Conservation (phyloP, 2,888 invertebrate genomes). For the Choristoneura rosaceana region DNA sequence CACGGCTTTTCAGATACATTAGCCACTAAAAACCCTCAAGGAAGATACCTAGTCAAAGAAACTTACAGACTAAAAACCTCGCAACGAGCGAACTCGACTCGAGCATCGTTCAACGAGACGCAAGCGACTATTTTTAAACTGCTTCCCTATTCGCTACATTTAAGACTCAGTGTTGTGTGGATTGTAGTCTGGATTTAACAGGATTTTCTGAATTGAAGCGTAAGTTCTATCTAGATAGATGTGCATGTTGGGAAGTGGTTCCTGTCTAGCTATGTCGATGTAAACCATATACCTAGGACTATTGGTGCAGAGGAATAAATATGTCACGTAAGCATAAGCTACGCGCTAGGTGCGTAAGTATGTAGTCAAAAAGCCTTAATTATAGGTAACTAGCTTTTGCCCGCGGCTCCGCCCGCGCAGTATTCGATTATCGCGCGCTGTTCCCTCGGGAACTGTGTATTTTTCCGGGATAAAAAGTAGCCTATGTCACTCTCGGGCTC, state of each 20-base stretch:
- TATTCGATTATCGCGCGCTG: too few species aligned
- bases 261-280: neutral
- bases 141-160: neutral
- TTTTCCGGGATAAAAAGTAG: too few species aligned
- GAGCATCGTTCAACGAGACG: neutral
- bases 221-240: neutral
- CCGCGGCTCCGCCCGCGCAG: too few species aligned
- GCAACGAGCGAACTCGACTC: conserved; percentile 1
- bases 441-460: too few species aligned
- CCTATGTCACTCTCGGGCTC: too few species aligned
- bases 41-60: conserved; percentile 8
- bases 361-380: too few species aligned
- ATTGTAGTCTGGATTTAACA: neutral
- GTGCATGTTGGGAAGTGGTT: neutral
- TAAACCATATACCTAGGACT: too few species aligned
- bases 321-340: too few species aligned
- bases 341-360: too few species aligned
- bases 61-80: neutral
- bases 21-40: neutral
- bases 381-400: too few species aligned
- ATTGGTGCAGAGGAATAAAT: too few species aligned
- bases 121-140: neutral
- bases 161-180: neutral
- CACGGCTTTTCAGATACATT: neutral
- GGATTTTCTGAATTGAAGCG: conserved; percentile 13